These are phyloP conservation scores for Silurus lanzhouensis DNA, from an alignment of 2,797 vertebrate species.

Conservation along the genomic window DNA sequence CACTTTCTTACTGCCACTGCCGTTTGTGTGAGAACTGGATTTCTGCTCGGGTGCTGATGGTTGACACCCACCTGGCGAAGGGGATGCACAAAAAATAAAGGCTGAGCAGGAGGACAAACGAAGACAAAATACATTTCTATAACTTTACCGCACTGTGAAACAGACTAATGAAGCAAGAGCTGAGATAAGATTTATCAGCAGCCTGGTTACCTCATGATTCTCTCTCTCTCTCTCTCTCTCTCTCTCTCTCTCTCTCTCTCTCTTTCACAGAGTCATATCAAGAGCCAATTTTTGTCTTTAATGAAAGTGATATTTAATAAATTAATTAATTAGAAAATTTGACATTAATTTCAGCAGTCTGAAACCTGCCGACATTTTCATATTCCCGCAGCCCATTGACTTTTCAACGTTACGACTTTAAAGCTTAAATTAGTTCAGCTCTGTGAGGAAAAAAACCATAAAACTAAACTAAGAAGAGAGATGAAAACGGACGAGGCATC, in stretches of 20 bases:
- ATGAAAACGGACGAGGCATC: no score
- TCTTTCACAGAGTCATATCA: not conserved
- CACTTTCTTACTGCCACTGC: slow-evolving; percentile 83
- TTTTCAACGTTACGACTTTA: not conserved
- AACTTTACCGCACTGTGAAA: not conserved
- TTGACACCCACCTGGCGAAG: slow-evolving; percentile 71
- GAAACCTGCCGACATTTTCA: not conserved
- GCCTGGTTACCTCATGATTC: not conserved
- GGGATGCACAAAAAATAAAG: not conserved
- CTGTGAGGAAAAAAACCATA: no score
- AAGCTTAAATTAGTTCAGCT: no score
- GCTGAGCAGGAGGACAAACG: not conserved
- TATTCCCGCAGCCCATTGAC: not conserved
- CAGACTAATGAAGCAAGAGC: not conserved
- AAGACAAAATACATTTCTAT: not conserved
- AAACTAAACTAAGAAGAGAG: no score
- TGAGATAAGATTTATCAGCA: not conserved
- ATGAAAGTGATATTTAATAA: slow-evolving; percentile 29
- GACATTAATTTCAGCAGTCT: not conserved
- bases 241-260: not conserved
- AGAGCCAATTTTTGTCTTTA: slow-evolving; percentile 4
- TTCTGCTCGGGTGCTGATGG: slow-evolving; percentile 82
- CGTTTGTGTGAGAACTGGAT: slow-evolving; percentile 73
- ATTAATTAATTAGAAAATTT: slow-evolving; percentile 16
- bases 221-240: not conserved